Evolutionary conservation across 2,797 vertebrate species (phyloP).

Genomic region (Melanogrammus aeglefinus): DNA sequence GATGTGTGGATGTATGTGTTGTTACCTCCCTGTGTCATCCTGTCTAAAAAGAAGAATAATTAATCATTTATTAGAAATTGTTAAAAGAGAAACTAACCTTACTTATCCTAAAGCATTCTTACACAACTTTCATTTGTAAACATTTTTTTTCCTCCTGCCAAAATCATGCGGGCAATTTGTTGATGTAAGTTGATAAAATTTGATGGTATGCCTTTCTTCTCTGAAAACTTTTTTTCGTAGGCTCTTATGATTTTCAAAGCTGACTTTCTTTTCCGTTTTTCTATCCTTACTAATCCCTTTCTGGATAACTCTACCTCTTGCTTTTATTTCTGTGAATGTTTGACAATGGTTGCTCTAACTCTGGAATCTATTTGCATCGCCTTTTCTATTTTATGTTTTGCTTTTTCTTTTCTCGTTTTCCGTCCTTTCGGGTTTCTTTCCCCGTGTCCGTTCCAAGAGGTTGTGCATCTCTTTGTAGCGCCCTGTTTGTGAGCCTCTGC

Average conservation of each 20-base stretch:
- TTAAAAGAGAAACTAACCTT: constrained; percentile 79
- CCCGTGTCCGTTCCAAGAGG: constrained; percentile 62
- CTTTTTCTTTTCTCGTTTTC: constrained; percentile 51
- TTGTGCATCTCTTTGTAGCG: constrained; percentile 76
- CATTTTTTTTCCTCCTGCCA: constrained; percentile 99
- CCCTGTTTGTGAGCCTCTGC: constrained; percentile 76
- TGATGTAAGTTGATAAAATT: constrained; percentile 99
- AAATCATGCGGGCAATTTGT: constrained; percentile 99
- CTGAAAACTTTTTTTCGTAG: constrained; percentile 72
- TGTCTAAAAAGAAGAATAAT: constrained; percentile 80
- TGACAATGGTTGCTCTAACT: constrained; percentile 75
- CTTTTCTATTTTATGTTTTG: constrained; percentile 49
- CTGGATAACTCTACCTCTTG: constrained; percentile 77
- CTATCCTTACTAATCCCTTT: constrained; percentile 76
- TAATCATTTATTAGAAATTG: constrained; percentile 74
- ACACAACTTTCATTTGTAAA: constrained; percentile 99
- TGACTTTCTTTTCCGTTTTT: constrained; percentile 61
- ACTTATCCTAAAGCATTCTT: constrained; percentile 97
- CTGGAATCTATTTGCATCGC: constrained; percentile 71
- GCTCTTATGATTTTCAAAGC: constrained; percentile 75
- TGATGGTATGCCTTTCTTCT: constrained; percentile 89
- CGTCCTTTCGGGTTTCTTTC: constrained; percentile 57
- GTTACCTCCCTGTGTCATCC: constrained; percentile 93
- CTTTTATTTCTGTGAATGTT: constrained; percentile 81
- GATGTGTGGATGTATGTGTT: constrained; percentile 99